Conservation (phyloP, 1,140 invertebrate genomes). For the Eriosoma lanigerum region DNA sequence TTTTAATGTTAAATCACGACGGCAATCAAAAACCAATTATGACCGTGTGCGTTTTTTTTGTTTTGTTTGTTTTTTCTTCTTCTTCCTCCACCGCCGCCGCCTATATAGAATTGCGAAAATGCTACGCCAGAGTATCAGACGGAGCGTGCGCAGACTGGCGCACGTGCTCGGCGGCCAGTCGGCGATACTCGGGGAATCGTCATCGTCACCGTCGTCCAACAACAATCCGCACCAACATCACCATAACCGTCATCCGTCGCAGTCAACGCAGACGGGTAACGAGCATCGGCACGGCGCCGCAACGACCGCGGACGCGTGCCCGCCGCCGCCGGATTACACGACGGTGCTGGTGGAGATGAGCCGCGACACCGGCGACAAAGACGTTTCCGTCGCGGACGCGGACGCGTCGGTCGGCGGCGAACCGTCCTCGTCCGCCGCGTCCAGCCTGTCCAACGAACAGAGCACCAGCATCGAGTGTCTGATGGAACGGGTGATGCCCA, state of each 20-base stretch:
- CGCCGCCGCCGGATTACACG: conserved; percentile 67
- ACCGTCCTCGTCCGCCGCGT: conserved; percentile 58
- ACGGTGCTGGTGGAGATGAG: conserved; percentile 67
- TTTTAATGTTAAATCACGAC: no score
- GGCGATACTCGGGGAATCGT: conserved; percentile 61
- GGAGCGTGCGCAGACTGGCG: conserved; percentile 72
- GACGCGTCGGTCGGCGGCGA: conserved; percentile 43
- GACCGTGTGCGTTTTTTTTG: no score
- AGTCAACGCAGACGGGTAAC: background rate
- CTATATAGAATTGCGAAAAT: conserved; percentile 71
- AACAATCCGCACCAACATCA: conserved; percentile 53
- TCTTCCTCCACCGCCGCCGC: no score
- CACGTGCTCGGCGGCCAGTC: conserved; percentile 57
- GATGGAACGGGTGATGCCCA: conserved; percentile 64
- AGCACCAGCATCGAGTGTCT: conserved; percentile 60
- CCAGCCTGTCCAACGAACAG: conserved; percentile 59
- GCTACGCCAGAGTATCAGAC: conserved; percentile 74
- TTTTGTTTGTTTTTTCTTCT: conserved; percentile 14
- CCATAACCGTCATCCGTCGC: background rate
- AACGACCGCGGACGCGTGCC: conserved; percentile 58
- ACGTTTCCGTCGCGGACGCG: conserved; percentile 53
- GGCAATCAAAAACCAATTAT: no score
- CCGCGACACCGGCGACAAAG: conserved; percentile 56
- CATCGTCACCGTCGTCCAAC: conserved; percentile 59
- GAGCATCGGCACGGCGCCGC: background rate